A percentile compares a stretch with the other conserved stretches of the same genome.
Evolutionary conservation across 1,140 invertebrate genomes (phyloP).

Genomic region (Panagrolaimus sp.): DNA sequence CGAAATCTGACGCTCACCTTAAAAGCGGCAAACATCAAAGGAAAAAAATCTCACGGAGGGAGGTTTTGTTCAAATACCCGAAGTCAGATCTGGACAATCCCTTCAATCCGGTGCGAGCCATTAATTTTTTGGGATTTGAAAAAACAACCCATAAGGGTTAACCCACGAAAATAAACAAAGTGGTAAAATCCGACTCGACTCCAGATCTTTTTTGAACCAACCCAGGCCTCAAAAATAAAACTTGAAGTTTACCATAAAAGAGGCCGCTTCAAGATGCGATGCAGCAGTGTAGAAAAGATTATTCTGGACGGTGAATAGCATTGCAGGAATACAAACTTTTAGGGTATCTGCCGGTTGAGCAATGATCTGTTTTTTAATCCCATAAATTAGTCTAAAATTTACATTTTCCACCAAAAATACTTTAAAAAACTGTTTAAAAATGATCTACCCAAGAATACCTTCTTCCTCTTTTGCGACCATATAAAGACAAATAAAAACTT

Average conservation of each 20-base stretch:
- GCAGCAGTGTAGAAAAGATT: conserved; percentile 46
- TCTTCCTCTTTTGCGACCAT: conserved; percentile 75
- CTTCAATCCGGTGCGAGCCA: no score
- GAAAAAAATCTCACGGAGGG: no score
- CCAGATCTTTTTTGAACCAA: no score
- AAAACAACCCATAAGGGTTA: no score
- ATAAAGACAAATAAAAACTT: conserved; percentile 76
- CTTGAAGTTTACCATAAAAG: conserved; percentile 49
- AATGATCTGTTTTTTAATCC: conserved; percentile 46
- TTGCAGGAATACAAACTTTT: conserved; percentile 48
- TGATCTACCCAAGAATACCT: conserved; percentile 61
- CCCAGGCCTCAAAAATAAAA: no score
- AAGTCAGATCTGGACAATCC: no score
- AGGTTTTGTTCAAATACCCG: no score
- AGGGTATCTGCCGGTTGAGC: conserved; percentile 46
- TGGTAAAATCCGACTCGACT: no score
- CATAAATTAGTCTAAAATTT: conserved; percentile 28
- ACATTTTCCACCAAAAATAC: not conserved
- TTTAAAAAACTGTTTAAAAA: conserved; percentile 25
- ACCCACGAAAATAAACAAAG: no score
- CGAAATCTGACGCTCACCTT: no score
- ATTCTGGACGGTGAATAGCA: conserved; percentile 49
- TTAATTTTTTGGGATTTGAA: no score
- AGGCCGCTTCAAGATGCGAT: conserved; percentile 46
- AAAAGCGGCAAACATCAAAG: no score